Conservation (phyloP, 2,113 vertebrate genomes). For the Piliocolobus tephrosceles region DNA sequence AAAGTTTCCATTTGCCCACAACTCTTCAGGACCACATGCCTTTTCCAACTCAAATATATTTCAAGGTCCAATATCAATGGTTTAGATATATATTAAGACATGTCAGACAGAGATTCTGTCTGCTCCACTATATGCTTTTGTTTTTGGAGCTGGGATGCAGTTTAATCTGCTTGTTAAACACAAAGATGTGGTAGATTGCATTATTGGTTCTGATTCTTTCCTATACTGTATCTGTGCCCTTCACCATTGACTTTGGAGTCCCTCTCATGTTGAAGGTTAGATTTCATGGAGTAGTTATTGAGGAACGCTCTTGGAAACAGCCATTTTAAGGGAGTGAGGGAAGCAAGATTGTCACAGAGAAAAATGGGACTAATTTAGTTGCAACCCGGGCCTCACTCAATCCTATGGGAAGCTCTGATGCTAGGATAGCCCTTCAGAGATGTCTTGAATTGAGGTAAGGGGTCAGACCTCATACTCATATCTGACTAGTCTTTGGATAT, state of each 20-base stretch:
- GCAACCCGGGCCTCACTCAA: neutral
- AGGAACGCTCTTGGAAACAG: neutral
- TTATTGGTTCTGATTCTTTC: neutral
- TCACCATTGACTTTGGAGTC: neutral
- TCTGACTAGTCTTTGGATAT: neutral
- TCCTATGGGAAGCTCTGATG: neutral
- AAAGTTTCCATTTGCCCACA: neutral
- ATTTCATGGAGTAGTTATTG: neutral
- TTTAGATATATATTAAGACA: neutral
- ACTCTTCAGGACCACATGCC: neutral
- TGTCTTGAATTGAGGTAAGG: neutral
- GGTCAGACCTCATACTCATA: neutral
- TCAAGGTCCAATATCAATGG: neutral
- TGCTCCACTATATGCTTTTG: neutral
- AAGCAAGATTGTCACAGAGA: neutral
- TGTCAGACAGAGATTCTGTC: neutral
- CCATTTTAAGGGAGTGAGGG: neutral
- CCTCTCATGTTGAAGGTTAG: neutral
- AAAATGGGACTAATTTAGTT: neutral
- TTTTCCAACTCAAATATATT: slow-evolving; percentile 16
- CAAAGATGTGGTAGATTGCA: neutral
- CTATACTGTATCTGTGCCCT: neutral
- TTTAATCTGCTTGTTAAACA: neutral
- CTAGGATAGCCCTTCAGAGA: neutral
- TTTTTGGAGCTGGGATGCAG: neutral